These are phyloP conservation scores for Phrynosoma platyrhinos DNA, from an alignment of 2,113 vertebrate species.

Conservation along the genomic window DNA sequence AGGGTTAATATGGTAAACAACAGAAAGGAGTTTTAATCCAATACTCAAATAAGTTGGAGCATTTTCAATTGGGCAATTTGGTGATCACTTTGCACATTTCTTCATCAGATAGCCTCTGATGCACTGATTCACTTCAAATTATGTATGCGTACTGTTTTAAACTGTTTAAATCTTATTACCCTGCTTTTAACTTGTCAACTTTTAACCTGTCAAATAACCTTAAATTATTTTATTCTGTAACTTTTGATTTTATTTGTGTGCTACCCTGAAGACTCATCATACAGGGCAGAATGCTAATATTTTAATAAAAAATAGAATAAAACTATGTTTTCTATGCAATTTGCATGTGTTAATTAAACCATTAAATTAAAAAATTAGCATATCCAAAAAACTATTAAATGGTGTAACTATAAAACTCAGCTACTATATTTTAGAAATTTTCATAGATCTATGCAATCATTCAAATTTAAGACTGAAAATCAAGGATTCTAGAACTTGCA, in stretches of 20 bases:
- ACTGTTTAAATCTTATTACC: too few relatives aligned
- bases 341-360: not conserved
- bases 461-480: conserved; percentile 34
- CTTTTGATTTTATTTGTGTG: too few relatives aligned
- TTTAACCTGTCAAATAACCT: too few relatives aligned
- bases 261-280: too few relatives aligned
- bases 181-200: too few relatives aligned
- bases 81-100: not conserved
- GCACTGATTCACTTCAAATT: not conserved
- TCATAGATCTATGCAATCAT: conserved; percentile 21
- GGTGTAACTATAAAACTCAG: conserved; percentile 39
- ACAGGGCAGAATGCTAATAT: too few relatives aligned
- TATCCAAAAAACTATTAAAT: not conserved
- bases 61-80: conserved; percentile 1
- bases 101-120: not conserved
- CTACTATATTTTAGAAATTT: conserved; percentile 40
- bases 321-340: not conserved
- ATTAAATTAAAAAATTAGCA: conserved; percentile 12
- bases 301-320: too few relatives aligned
- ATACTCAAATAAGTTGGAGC: conserved; percentile 9
- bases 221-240: too few relatives aligned
- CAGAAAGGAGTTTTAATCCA: fast-evolving
- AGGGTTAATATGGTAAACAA: conserved; percentile 30
- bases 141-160: too few relatives aligned
- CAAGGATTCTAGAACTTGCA: conserved; percentile 28